Percentiles rank a stretch among this genome's conserved stretches.
phyloP scores from a whole-genome alignment of 2,113 vertebrate genomes.

The Cebus imitator region DNA sequence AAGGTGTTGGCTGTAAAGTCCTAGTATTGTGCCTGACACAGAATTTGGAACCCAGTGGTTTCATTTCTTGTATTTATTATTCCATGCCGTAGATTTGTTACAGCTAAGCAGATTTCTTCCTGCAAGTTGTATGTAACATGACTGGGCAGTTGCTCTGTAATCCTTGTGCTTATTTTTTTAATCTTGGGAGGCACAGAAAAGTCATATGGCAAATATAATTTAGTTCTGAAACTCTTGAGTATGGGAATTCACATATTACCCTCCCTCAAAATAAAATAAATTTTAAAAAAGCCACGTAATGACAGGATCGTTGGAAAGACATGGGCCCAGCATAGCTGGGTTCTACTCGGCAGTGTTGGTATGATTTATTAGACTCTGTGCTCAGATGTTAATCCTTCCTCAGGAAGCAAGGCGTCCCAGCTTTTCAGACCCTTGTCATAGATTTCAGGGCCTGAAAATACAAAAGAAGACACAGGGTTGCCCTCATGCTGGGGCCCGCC shows the following conservation, averaged over 20 bases:
- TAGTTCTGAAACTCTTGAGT: background rate
- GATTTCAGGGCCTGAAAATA: background rate
- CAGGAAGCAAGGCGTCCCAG: fast-evolving
- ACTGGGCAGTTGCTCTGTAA: fast-evolving
- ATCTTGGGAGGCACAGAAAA: background rate
- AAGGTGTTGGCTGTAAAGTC: fast-evolving
- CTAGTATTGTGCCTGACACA: fast-evolving
- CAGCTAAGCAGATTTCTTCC: background rate
- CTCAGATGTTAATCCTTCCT: fast-evolving
- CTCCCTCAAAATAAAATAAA: background rate
- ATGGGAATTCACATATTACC: background rate
- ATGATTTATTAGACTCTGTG: fast-evolving
- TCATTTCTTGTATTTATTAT: no score
- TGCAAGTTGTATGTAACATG: fast-evolving
- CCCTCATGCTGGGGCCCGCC: fast-evolving
- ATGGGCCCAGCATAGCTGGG: fast-evolving
- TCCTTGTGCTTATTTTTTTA: background rate
- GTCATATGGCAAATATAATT: fast-evolving
- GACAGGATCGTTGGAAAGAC: background rate
- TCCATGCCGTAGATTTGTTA: fast-evolving
- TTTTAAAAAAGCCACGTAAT: background rate
- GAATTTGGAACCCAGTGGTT: fast-evolving
- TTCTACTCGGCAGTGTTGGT: fast-evolving
- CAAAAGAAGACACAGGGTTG: background rate
- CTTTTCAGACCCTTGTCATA: background rate